Percentiles rank a stretch among this genome's conserved stretches.
Conservation (phyloP, 2,113 vertebrate genomes). For the Pavo muticus region DNA sequence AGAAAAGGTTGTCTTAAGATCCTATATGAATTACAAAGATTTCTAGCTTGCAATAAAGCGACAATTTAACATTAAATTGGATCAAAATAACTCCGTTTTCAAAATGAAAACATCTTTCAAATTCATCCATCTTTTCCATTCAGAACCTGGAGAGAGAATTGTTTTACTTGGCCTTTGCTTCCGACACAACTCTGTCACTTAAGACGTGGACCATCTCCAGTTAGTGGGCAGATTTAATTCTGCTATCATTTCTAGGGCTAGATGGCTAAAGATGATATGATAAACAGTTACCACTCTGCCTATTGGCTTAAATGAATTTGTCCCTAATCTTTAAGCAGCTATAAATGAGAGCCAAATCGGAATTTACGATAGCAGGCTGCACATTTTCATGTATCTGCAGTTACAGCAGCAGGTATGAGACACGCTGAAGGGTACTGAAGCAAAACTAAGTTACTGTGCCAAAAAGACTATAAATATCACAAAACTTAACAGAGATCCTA, state of each 20-base stretch:
- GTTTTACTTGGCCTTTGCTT: neutral
- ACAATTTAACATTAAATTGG: neutral
- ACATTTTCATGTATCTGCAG: neutral
- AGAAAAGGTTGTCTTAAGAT: neutral
- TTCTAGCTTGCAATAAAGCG: neutral
- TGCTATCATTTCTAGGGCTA: fast-evolving
- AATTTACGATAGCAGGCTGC: neutral
- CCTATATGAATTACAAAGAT: neutral
- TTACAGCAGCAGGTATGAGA: neutral
- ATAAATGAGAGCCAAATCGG: neutral
- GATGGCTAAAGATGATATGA: neutral
- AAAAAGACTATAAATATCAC: neutral
- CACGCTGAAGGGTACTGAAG: neutral
- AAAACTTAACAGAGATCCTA: neutral
- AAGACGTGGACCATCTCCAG: neutral
- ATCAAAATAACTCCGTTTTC: neutral
- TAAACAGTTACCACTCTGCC: neutral
- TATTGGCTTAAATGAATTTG: constrained; percentile 20
- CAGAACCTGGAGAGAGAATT: neutral
- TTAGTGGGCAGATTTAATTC: constrained; percentile 9
- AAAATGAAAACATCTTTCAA: neutral
- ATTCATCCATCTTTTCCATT: neutral
- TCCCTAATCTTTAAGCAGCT: neutral
- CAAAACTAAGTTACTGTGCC: neutral
- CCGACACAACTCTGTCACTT: neutral